A percentile compares a stretch with the other conserved stretches of the same genome.
These are phyloP conservation scores for Troglohyphantes excavatus DNA, from an alignment of 2,888 invertebrate genomes.

Conservation along the genomic window DNA sequence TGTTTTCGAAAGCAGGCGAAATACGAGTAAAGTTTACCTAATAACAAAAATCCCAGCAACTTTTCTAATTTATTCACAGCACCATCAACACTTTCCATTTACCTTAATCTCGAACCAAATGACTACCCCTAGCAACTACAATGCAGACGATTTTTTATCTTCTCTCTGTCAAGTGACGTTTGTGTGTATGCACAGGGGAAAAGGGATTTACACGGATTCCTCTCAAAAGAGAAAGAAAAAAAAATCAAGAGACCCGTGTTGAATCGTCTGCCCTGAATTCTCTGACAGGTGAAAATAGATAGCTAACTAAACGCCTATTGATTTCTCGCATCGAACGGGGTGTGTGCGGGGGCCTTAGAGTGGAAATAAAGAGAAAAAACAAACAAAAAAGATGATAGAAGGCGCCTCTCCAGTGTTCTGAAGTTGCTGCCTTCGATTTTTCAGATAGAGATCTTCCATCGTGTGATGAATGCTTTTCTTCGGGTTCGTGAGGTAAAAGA, in stretches of 20 bases:
- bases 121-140: slow-evolving; percentile 35
- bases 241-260: slow-evolving; percentile 47
- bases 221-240: slow-evolving; percentile 7
- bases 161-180: slow-evolving; percentile 73
- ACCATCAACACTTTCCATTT: slow-evolving; percentile 4
- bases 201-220: slow-evolving; percentile 74
- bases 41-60: no score
- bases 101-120: slow-evolving; percentile 37
- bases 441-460: slow-evolving; percentile 31
- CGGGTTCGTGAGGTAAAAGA: no score
- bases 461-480: not conserved
- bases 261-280: slow-evolving; percentile 68
- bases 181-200: slow-evolving; percentile 73
- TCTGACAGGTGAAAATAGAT: slow-evolving; percentile 76
- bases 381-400: slow-evolving; percentile 48
- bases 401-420: slow-evolving; percentile 4
- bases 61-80: no score
- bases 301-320: slow-evolving; percentile 75
- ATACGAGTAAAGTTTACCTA: no score
- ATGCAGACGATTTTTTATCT: slow-evolving; percentile 66
- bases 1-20: no score
- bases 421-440: slow-evolving; percentile 58
- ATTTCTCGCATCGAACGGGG: slow-evolving; percentile 68
- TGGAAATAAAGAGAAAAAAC: not conserved
- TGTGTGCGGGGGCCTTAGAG: slow-evolving; percentile 10